Percentiles rank a stretch among this genome's conserved stretches.
Evolutionary conservation across 2,888 invertebrate species (phyloP).

Genomic region (Drepana falcataria): DNA sequence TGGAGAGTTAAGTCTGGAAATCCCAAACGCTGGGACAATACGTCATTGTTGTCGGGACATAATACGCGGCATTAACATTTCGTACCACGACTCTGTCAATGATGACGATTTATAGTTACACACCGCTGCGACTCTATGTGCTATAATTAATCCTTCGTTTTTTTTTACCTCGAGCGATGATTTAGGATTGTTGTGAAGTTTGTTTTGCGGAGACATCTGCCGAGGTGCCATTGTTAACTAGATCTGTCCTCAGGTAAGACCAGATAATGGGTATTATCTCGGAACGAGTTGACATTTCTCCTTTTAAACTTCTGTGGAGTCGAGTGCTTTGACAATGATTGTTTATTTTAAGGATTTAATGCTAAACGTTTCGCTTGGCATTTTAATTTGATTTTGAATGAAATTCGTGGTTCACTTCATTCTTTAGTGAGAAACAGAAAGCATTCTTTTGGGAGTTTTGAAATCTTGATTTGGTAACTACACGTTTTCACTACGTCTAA

Average conservation of each 20-base stretch:
- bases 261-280: constrained; percentile 71
- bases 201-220: constrained; percentile 76
- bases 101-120: constrained; percentile 74
- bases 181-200: constrained; percentile 68
- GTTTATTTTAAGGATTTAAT: constrained; percentile 59
- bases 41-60: constrained; percentile 69
- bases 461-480: too few relatives aligned
- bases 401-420: neutral
- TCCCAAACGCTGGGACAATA: constrained; percentile 64
- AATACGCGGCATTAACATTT: constrained; percentile 74
- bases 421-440: too few relatives aligned
- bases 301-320: constrained; percentile 60
- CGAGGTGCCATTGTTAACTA: constrained; percentile 56
- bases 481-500: too few relatives aligned
- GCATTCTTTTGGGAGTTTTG: too few relatives aligned
- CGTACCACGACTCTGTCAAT: constrained; percentile 71
- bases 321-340: constrained; percentile 68
- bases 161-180: constrained; percentile 60
- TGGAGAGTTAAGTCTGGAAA: constrained; percentile 51
- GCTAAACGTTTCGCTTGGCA: constrained; percentile 46
- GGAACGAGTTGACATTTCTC: constrained; percentile 69
- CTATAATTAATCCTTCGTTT: constrained; percentile 50
- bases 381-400: constrained; percentile 11
- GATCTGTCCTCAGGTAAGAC: constrained; percentile 64
- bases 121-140: constrained; percentile 46